Percentiles rank a stretch among this genome's conserved stretches.
Conservation (phyloP, 2,888 invertebrate genomes). For the Eupithecia exiguata region DNA sequence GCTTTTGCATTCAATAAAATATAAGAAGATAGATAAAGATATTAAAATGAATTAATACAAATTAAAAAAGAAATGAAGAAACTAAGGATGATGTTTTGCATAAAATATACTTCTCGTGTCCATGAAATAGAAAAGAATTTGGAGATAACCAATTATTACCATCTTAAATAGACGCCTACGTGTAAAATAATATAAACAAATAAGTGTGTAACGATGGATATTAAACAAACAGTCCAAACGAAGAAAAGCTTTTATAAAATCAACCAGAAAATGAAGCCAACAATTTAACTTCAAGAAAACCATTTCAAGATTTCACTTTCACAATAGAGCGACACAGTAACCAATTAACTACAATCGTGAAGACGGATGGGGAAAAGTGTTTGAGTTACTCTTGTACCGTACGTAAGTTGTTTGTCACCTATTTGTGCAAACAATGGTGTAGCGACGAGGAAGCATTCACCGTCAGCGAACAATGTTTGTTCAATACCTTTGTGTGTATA, state of each 20-base stretch:
- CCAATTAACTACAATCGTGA: slow-evolving; percentile 63
- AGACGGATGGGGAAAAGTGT: slow-evolving; percentile 59
- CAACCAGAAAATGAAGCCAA: slow-evolving; percentile 2
- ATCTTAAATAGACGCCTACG: not conserved
- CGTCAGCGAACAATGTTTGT: slow-evolving; percentile 52
- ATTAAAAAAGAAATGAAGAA: not conserved
- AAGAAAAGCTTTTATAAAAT: not conserved
- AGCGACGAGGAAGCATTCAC: slow-evolving; percentile 47
- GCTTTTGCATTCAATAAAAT: not conserved
- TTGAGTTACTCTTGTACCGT: slow-evolving; percentile 52
- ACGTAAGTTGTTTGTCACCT: slow-evolving; percentile 58
- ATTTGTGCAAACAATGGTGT: slow-evolving; percentile 66
- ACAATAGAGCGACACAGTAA: slow-evolving; percentile 61
- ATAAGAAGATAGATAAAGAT: not conserved
- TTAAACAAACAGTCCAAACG: not conserved
- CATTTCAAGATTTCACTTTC: slow-evolving; percentile 67
- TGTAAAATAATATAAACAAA: not conserved
- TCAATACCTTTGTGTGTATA: slow-evolving; percentile 49
- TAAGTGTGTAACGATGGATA: not conserved
- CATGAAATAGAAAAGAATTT: not conserved
- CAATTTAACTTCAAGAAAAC: slow-evolving; percentile 41
- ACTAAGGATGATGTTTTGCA: not conserved
- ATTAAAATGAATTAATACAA: not conserved
- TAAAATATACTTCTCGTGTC: not conserved
- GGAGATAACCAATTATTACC: not conserved